These are phyloP conservation scores for Hypocryptadius cinnamomeus DNA, from an alignment of 2,113 vertebrate genomes.

Conservation along the genomic window DNA sequence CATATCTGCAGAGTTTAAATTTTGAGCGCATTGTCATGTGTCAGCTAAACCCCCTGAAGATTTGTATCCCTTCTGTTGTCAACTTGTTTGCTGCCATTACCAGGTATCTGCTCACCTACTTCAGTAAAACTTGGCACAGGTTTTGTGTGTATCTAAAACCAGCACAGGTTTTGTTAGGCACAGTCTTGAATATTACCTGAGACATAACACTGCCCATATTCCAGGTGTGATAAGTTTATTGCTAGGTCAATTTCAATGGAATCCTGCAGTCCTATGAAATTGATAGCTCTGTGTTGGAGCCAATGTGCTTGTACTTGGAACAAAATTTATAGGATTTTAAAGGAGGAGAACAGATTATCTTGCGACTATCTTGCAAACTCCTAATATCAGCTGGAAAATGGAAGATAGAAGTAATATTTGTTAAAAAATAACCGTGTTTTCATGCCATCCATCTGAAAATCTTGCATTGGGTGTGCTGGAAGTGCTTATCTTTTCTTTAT, in stretches of 20 bases:
- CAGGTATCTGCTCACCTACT: conserved; percentile 69
- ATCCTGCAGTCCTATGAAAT: not conserved
- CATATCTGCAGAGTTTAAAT: conserved; percentile 90
- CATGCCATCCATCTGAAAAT: not conserved
- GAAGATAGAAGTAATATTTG: not conserved
- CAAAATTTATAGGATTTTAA: not conserved
- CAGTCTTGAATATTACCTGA: not conserved
- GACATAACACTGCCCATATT: not conserved
- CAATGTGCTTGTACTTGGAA: not conserved
- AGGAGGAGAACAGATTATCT: not conserved
- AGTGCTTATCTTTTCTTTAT: not conserved
- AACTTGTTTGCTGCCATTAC: conserved; percentile 92
- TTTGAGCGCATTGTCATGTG: conserved; percentile 93
- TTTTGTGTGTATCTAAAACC: not conserved
- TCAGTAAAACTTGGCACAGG: not conserved
- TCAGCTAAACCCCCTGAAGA: conserved; percentile 94
- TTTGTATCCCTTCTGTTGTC: conserved; percentile 87
- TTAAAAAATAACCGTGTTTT: not conserved
- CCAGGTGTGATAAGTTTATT: not conserved
- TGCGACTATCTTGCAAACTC: not conserved
- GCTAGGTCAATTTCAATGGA: not conserved
- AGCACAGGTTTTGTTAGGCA: not conserved
- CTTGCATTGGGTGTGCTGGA: not conserved
- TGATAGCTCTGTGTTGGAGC: not conserved
- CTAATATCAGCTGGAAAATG: not conserved